Evolutionary conservation across 2,797 vertebrate species (phyloP), one percentile per base, ranked within the genome.

Genomic region (Poecilia velifera): DNA sequence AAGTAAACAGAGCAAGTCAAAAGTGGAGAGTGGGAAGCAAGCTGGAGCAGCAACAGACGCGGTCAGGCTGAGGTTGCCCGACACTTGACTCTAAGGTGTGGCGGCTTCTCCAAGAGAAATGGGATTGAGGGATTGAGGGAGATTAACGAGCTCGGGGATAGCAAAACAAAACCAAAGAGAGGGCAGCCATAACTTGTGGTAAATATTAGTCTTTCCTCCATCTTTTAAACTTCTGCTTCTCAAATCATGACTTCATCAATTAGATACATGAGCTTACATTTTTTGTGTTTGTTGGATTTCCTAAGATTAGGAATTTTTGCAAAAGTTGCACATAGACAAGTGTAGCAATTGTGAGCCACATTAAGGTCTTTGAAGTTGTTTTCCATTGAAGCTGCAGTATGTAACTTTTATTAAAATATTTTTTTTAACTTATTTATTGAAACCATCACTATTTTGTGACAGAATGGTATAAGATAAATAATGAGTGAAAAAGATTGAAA

Each of bases 121-220:
- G 85, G 84, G 85, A 93, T 91, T 91, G 88, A 84, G 85, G 84
- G 85, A 93, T 91, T 91, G 88, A 84, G 83, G 47, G 74, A 79
- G 82, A 87, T 89, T 83, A 90, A 78, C 74, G 72, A 76, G 72
- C 41, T 76, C 43, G 78, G 55, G 34, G 6, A 76, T 46, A 47
- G 70, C 72, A 78, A 87, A 86, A 83, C 51, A 84, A 74, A 77
- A 45, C 39, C 41, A 28, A 16, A n/a, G 36, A 14, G 16, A 43
- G 16, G 31, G 53, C 53, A 13, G 57, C n/a, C 7, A 1, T 20
- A 41, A 36, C 22, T 57, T n/a, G 28, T 39, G 39, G 41, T 45
- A 28, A 41, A 41, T 59, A 16, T 43, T 59, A 43, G 39, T n/a
- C n/a, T 74, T 9, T 57, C 20, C 25, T n/a, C 14, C 0, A 62